A percentile compares a stretch with the other conserved stretches of the same genome.
These are phyloP conservation scores for Mugil cephalus DNA, from an alignment of 2,113 vertebrate species.

Conservation along the genomic window DNA sequence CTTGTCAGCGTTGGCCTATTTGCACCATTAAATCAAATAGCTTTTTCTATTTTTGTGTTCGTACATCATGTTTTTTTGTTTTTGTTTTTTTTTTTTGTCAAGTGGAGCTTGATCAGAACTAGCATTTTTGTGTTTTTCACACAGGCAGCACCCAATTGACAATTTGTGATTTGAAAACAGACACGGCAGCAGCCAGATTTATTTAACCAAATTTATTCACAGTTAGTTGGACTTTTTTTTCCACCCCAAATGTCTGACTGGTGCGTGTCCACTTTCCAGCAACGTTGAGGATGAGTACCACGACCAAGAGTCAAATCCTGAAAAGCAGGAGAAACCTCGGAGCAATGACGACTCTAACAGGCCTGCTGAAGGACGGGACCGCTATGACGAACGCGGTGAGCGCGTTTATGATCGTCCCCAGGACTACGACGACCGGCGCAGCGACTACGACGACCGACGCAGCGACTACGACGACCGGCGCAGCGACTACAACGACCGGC, in stretches of 20 bases:
- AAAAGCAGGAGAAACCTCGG: background rate
- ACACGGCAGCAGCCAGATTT: background rate
- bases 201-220: background rate
- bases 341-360: background rate
- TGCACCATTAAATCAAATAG: background rate
- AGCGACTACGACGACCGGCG: constrained; percentile 38
- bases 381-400: constrained; percentile 23
- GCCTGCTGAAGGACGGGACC: background rate
- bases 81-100: no score
- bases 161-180: background rate
- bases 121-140: background rate
- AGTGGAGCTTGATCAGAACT: no score
- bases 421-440: constrained; percentile 3
- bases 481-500: constrained; percentile 29
- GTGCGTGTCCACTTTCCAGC: constrained; percentile 53
- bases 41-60: no score
- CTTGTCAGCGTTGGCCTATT: background rate
- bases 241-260: background rate
- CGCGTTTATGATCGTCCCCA: background rate
- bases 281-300: constrained; percentile 9
- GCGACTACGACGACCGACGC: constrained; percentile 26
- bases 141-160: background rate
- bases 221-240: background rate
- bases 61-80: background rate
- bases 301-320: constrained; percentile 29